Conservation (phyloP, 1,140 invertebrate genomes). For the Macrobrachium rosenbergii region DNA sequence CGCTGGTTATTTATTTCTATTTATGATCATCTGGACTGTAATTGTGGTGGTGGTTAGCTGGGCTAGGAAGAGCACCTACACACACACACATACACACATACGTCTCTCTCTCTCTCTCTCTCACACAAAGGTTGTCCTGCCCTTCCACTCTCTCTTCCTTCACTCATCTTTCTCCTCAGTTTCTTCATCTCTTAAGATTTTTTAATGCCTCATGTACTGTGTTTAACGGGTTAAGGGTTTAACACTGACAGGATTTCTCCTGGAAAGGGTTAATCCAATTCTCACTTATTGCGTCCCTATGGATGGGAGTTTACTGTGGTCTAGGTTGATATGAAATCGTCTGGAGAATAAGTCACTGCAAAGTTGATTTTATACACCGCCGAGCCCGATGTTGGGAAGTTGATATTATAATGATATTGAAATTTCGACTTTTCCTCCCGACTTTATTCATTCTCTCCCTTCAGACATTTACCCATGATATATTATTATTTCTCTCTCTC, state of each 20-base stretch:
- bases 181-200: background rate
- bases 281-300: too few species aligned
- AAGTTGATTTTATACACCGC: too few species aligned
- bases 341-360: too few species aligned
- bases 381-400: background rate
- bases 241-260: background rate
- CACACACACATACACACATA: background rate
- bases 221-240: background rate
- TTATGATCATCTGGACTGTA: conserved; percentile 24
- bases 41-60: background rate
- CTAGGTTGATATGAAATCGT: too few species aligned
- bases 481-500: background rate
- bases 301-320: too few species aligned
- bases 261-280: too few species aligned
- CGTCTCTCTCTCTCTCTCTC: conserved; percentile 34
- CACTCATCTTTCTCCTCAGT: background rate
- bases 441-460: background rate
- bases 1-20: conserved; percentile 45
- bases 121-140: background rate
- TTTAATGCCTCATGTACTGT: background rate
- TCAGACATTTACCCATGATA: background rate
- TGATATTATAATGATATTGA: too few species aligned
- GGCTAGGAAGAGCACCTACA: background rate
- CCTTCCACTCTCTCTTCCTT: background rate
- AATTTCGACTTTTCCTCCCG: too few species aligned